Evolutionary conservation across 1,140 invertebrate species (phyloP).

Genomic region (Formica exsecta): DNA sequence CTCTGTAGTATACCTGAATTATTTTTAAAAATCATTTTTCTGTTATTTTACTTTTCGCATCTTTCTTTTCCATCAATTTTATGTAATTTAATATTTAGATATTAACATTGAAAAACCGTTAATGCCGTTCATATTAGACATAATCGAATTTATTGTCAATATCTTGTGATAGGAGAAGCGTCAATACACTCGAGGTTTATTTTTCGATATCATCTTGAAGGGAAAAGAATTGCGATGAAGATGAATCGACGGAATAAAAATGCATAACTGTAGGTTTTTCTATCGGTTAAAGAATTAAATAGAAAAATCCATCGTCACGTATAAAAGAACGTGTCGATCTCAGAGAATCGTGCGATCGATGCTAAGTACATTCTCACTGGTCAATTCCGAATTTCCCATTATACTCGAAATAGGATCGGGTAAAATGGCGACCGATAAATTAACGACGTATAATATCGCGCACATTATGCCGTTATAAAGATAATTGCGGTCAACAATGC

Average conservation of each 20-base stretch:
- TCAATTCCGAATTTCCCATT: constrained; percentile 33
- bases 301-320: not conserved
- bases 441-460: constrained; percentile 42
- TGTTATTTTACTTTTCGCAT: not conserved
- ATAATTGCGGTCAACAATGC: constrained; percentile 53
- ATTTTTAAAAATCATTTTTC: constrained; percentile 9
- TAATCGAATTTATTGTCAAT: constrained; percentile 28
- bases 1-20: not conserved
- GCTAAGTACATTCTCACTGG: not conserved
- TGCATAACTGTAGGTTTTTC: not conserved
- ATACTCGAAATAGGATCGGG: not conserved
- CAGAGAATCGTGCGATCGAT: not conserved
- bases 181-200: not conserved
- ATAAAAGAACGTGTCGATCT: not conserved
- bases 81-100: not conserved
- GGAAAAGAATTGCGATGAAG: not conserved
- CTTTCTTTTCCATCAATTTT: not conserved
- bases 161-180: not conserved
- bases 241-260: constrained; percentile 16
- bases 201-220: not conserved
- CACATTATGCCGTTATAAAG: constrained; percentile 49
- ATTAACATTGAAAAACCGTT: constrained; percentile 27
- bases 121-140: not conserved
- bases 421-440: constrained; percentile 36
- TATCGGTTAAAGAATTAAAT: not conserved